Evolutionary conservation across 2,113 vertebrate genomes (phyloP), one percentile per base, ranked within the genome.

Genomic region (Labrus mixtus): DNA sequence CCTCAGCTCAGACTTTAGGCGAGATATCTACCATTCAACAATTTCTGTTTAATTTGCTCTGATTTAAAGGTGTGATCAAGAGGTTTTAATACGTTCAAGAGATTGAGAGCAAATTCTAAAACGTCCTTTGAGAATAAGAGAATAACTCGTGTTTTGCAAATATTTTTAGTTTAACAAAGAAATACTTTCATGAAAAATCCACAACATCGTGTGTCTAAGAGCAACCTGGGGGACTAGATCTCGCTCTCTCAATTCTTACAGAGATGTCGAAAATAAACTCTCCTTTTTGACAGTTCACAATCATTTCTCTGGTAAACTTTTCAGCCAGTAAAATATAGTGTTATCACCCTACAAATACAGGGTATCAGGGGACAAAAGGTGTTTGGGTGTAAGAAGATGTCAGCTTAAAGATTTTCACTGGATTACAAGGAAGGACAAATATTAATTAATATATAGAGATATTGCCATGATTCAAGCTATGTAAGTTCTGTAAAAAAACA

Each of bases 171-270:
- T 56, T 68, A 19, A 45, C 37, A 69, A 43, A 64, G 29, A 69
- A 59, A 64, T 12, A 48, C 1, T 37, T 41, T 60, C 54, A 22
- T 46, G 59, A 37, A 55, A 57, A 77, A 46, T 57, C 68, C 22
- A 57, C 73, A 62, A 56, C 50, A 74, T 81, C 69, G 58, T 56
- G 53, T 60, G 60, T 67, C 45, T 57, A 72, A 74, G 77, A 68
- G 62, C 0, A 15, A 33, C 46, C 80, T 64, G 6, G 41, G 67
- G 63, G 67, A 51, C 56, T 25, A 6, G 71, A 56, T 76, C 46
- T 73, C 22, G 64, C 29, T 43, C 73, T 48, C 53, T 45, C 68
- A 22, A 22, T 10, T 70, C 74, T 86, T 71, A 53, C 23, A 37
- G 65, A 51, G 23, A 54, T 68, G 53, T 53, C 59, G 17, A 19